Percentiles rank a stretch among this genome's conserved stretches.
These are phyloP conservation scores for Alouatta palliata DNA, from an alignment of 2,113 vertebrate genomes.

Conservation along the genomic window DNA sequence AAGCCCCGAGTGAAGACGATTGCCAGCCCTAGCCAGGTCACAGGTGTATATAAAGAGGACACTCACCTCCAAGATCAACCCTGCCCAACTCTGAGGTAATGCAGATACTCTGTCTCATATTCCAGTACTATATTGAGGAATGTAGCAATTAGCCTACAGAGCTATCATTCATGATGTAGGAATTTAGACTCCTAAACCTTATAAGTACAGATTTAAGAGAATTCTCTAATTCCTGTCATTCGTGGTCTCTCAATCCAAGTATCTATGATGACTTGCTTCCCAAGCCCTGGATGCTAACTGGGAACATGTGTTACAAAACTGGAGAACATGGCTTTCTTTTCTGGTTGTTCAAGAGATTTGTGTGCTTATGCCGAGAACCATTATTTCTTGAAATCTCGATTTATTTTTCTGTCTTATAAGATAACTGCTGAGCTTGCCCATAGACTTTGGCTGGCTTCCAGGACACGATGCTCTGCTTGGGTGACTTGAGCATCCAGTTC, in stretches of 20 bases:
- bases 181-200: not conserved
- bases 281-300: not conserved
- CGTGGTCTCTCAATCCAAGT: not conserved
- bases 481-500: not conserved
- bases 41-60: not conserved
- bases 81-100: rapidly evolving
- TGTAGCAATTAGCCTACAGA: rapidly evolving
- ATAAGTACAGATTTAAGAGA: not conserved
- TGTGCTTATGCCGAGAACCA: not conserved
- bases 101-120: not conserved
- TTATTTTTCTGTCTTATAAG: not conserved
- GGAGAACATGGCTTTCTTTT: not conserved
- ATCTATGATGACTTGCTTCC: not conserved
- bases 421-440: not conserved
- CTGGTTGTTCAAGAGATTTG: not conserved
- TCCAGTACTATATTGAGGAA: not conserved
- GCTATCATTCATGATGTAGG: not conserved
- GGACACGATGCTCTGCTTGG: not conserved
- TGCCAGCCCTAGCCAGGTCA: not conserved
- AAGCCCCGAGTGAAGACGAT: not conserved
- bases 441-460: not conserved
- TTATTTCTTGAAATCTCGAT: not conserved
- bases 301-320: not conserved
- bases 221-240: not conserved
- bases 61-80: not conserved